Evolutionary conservation across 2,797 vertebrate species (phyloP), one percentile per base, ranked within the genome.

Genomic region (Parotocinclus haroldoi): DNA sequence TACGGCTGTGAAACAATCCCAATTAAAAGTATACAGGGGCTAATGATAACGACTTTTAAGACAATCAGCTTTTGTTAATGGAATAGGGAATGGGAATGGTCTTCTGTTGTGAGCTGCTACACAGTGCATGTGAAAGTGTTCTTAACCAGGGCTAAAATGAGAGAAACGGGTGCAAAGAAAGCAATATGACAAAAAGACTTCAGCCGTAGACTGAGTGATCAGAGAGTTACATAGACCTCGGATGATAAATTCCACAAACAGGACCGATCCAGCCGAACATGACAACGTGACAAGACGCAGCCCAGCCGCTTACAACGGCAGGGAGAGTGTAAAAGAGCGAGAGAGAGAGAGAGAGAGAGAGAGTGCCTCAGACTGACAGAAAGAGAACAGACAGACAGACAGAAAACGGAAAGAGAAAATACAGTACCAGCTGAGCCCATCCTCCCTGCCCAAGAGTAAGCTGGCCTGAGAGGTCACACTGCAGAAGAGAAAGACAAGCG

Each of bases 381-480:
- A 4, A 13, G 10, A n/a, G 45, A 13, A n/a, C 7, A 69, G 49
- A 48, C 1, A 44, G 44, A 49, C 4, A 12, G 40, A 19, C 65
- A 58, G 16, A 61, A 66, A 45, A 17, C 58, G 75, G 53, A 61
- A 48, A 54, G 57, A 58, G 56, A 69, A 62, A 83, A 85, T 91
- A 91, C 90, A 90, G 88, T 91, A 91, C 90, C 90, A 89, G 87
- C 87, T 89, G 89, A 91, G 87, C 89, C 89, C 89, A 86, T 91
- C 89, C 85, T 91, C 89, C 89, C 90, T 91, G 89, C 88, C 89
- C 87, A 91, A 90, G 84, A 91, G 88, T 86, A 91, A 87, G 88
- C 90, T 91, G 87, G 89, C 90, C 85, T 89, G 88, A 82, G 89
- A 90, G 78, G 87, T 85, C 87, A 91, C 86, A 79, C 86, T 89